Conservation (phyloP, 2,113 vertebrate species). For the Paradoxurus hermaphroditus region DNA sequence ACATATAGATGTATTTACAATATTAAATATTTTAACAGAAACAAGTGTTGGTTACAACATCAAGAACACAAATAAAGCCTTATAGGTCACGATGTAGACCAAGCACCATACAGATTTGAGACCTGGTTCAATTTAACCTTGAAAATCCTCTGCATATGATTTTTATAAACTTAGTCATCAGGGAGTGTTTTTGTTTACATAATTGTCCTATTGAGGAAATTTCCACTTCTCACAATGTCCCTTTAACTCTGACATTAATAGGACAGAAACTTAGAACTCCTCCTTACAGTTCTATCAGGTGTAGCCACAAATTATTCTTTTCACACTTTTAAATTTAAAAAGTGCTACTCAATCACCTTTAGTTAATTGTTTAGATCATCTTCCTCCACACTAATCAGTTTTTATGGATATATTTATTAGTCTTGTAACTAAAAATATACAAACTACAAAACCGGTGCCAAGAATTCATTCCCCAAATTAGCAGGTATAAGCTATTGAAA, state of each 20-base stretch:
- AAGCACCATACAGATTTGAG: background rate
- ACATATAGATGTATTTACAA: background rate
- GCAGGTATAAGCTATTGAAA: background rate
- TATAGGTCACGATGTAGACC: background rate
- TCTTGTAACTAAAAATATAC: background rate
- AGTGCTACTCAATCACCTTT: slow-evolving; percentile 52
- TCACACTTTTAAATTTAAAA: slow-evolving; percentile 50
- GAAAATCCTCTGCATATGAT: background rate
- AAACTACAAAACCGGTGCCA: slow-evolving; percentile 11
- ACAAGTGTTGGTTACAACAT: background rate
- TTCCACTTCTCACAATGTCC: background rate
- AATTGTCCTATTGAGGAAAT: slow-evolving; percentile 45
- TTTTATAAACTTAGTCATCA: slow-evolving; percentile 44
- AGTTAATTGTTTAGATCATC: slow-evolving; percentile 60
- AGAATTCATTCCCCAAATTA: slow-evolving; percentile 25
- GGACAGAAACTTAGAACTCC: background rate
- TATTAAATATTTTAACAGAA: background rate
- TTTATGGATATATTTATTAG: slow-evolving; percentile 48
- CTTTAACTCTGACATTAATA: slow-evolving; percentile 48
- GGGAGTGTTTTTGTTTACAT: slow-evolving; percentile 54
- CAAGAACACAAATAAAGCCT: background rate
- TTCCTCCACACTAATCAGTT: slow-evolving; percentile 56
- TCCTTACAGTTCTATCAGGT: slow-evolving; percentile 24
- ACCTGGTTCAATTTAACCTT: background rate
- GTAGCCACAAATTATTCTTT: slow-evolving; percentile 24